Percentiles rank a stretch among this genome's conserved stretches.
Evolutionary conservation across 2,797 vertebrate species (phyloP).

Genomic region (Alectoris magna): DNA sequence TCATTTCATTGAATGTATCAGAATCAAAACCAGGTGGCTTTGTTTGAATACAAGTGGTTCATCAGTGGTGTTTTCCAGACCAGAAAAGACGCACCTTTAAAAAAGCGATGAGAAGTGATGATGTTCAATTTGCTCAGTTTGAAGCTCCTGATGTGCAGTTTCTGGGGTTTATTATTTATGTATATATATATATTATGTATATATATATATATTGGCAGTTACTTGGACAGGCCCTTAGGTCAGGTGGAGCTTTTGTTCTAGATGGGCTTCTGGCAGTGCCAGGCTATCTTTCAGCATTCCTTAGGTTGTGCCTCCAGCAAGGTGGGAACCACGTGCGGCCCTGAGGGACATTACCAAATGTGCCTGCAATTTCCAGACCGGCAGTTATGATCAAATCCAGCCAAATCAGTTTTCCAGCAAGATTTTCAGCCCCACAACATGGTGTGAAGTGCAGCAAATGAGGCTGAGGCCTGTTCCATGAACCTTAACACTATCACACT

Average conservation of each 20-base stretch:
- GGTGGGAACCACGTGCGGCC: background rate
- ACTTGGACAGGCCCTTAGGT: background rate
- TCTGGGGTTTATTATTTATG: background rate
- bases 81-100: background rate
- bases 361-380: background rate
- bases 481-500: background rate
- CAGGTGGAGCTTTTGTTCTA: background rate
- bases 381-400: background rate
- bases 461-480: background rate
- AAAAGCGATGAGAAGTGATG: background rate
- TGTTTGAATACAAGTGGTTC: background rate
- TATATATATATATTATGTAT: fast-evolving
- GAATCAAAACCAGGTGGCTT: background rate
- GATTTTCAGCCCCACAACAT: background rate
- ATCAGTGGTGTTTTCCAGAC: background rate
- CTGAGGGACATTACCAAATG: background rate
- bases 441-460: background rate
- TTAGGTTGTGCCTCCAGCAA: background rate
- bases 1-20: background rate
- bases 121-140: background rate
- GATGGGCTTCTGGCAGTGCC: background rate
- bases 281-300: background rate
- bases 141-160: background rate
- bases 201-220: background rate
- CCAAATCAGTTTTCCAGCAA: background rate